phyloP scores from a whole-genome alignment of 2,888 invertebrate genomes.

The Oxytorus armatus region DNA sequence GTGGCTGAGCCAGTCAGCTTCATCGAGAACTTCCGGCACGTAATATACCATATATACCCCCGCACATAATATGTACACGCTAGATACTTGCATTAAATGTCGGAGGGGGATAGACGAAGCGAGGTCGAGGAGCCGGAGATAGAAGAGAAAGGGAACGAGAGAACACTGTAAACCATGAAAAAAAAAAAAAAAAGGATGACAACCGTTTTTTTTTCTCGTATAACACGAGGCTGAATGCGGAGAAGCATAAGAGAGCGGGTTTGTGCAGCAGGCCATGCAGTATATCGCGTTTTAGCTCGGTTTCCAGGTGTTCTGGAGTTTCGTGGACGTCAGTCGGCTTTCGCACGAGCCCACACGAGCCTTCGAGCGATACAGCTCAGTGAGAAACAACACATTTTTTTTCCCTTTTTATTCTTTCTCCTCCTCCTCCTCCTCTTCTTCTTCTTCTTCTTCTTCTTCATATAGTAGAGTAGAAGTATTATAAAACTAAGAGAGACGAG shows the following conservation, averaged over 20 bases:
- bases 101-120: constrained; percentile 20
- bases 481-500: too few species aligned
- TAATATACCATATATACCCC: not conserved
- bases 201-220: not conserved
- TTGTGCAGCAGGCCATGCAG: constrained; percentile 26
- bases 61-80: not conserved
- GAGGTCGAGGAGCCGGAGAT: constrained; percentile 6
- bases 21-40: constrained; percentile 28
- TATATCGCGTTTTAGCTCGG: constrained; percentile 18
- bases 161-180: not conserved
- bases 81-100: too few species aligned
- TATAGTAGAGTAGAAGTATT: too few species aligned
- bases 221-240: constrained; percentile 4
- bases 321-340: constrained; percentile 58
- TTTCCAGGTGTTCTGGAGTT: constrained; percentile 60
- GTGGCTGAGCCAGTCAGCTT: constrained; percentile 12
- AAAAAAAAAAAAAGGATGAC: too few species aligned
- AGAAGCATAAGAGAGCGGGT: not conserved
- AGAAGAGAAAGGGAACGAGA: constrained; percentile 9
- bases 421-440: constrained; percentile 10
- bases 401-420: not conserved
- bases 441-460: too few species aligned
- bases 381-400: constrained; percentile 15
- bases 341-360: constrained; percentile 62
- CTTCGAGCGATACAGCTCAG: constrained; percentile 52